Conservation (phyloP, 2,113 vertebrate genomes). For the Tragelaphus imberbis region DNA sequence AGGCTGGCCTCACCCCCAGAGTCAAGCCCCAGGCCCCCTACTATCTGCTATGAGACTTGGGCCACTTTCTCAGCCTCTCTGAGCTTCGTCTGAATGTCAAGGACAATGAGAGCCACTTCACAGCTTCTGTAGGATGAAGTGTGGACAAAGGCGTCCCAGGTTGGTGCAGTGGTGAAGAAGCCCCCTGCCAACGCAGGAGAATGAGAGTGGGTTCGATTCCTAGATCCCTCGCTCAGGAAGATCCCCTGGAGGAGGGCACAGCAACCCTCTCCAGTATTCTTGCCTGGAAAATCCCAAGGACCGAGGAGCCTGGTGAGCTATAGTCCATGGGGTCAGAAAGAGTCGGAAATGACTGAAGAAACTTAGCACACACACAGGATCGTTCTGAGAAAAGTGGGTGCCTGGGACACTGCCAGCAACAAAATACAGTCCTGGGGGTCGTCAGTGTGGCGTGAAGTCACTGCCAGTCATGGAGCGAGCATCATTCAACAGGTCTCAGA, state of each 20-base stretch:
- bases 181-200: rapidly evolving
- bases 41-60: rapidly evolving
- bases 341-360: not conserved
- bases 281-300: not conserved
- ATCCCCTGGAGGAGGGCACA: not conserved
- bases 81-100: not conserved
- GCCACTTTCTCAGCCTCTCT: not conserved
- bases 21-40: not conserved
- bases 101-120: not conserved
- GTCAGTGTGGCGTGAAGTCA: rapidly evolving
- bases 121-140: not conserved
- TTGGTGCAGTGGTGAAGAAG: rapidly evolving
- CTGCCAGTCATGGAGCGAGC: rapidly evolving
- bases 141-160: not conserved
- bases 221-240: not conserved
- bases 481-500: not conserved
- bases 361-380: not conserved
- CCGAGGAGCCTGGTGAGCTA: not conserved
- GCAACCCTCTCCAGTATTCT: not conserved
- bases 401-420: not conserved
- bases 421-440: not conserved
- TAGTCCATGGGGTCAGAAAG: not conserved
- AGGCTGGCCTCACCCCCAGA: not conserved
- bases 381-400: too few species aligned
- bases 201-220: rapidly evolving